Base-by-base conservation (phyloP, 2,797 vertebrate genomes). In the Echeneis naucrates region DNA sequence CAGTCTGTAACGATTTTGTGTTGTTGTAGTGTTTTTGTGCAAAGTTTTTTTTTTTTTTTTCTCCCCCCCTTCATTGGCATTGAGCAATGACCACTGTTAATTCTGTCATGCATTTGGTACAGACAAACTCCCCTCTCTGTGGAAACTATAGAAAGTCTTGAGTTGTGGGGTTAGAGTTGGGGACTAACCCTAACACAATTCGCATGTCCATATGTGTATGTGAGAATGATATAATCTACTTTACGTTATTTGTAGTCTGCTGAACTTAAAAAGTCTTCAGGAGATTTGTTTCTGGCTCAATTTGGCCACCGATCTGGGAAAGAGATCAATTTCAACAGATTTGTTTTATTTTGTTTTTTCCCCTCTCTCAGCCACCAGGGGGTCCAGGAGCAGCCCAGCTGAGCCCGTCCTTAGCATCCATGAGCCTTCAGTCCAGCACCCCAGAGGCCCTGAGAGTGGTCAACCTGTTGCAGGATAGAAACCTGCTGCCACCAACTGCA, bases 381-480 rank as follows among this genome's bases (percentile, higher is more conserved):
- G 95, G 95, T 64, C 83, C 94, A 19, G 95, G 95, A 38, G 80
- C 93, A 24, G 95, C 95, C 84, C 95, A 97, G 72, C 92, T 99
- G 84, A 94, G 94, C 80, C 85, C 95, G 3, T 94, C 96, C 37
- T 85, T 99, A 92, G 93, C 95, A 21, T 87, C 93, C 70, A 86
- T 99, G 88, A 97, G 92, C 79, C 94, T 99, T 72, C 94, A 95
- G 85, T 87, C 92, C 7, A 90, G 83, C 56, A 96, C 96, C 75
- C 95, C 97, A 2, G 98, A 99, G 84, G 93, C 95, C 26, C 92
- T 97, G 80, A 93, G 96, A 88, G 93, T 96, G 75, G 90, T 98
- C 74, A 98, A 99, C 92, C 96, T 99, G 82, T 95, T 99, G 80
- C 98, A 99, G 93, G 97, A 99, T 78, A 95, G 97, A 82, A 99